Conservation (phyloP, 2,113 vertebrate species). For the Tylochromis polylepis region DNA sequence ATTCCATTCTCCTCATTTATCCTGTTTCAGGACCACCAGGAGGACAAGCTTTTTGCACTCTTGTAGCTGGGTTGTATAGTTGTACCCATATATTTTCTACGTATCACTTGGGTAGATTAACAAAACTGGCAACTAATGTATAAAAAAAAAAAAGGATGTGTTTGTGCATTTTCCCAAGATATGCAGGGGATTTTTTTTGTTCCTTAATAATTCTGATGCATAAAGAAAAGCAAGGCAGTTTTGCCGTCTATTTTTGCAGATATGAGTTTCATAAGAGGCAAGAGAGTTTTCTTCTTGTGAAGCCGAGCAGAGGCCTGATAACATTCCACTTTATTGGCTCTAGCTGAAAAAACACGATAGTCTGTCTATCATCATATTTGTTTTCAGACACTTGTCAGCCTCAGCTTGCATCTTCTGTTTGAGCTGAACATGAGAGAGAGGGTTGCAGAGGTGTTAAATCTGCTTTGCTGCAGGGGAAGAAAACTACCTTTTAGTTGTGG, state of each 20-base stretch:
- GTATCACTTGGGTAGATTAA: not conserved
- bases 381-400: constrained; percentile 25
- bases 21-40: not conserved
- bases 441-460: constrained; percentile 31
- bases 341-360: not conserved
- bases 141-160: not conserved
- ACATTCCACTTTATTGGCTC: constrained; percentile 11
- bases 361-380: constrained; percentile 28
- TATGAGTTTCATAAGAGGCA: constrained; percentile 6
- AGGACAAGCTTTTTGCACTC: not conserved
- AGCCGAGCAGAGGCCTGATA: not conserved
- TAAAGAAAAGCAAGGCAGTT: not conserved
- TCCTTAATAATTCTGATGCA: not conserved
- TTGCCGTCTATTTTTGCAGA: not conserved
- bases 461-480: constrained; percentile 28
- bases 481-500: constrained; percentile 23
- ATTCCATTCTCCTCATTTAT: not conserved
- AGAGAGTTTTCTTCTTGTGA: not conserved
- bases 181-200: not conserved
- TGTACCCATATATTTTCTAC: not conserved
- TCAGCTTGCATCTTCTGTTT: constrained; percentile 11
- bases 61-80: not conserved
- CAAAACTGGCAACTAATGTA: not conserved
- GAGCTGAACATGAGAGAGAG: constrained; percentile 14
- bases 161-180: not conserved